Percentiles rank a stretch among this genome's conserved stretches.
Evolutionary conservation across 2,113 vertebrate species (phyloP).

Genomic region (Oncorhynchus mykiss): DNA sequence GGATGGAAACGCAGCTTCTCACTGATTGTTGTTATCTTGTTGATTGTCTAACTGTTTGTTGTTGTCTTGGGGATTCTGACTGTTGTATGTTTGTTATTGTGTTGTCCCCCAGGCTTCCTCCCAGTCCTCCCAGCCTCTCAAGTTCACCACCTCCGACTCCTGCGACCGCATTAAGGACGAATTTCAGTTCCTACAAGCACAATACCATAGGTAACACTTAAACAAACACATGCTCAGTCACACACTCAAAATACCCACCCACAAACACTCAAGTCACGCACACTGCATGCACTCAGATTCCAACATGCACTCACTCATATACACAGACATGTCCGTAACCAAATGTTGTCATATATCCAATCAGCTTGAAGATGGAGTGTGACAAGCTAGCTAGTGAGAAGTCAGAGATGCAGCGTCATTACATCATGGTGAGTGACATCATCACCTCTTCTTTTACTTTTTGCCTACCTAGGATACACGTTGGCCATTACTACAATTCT

Average conservation of each 20-base stretch:
- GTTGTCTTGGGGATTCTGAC: too few species aligned
- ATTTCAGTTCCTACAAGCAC: slow-evolving; percentile 97
- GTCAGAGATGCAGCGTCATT: slow-evolving; percentile 98
- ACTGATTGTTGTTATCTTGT: too few species aligned
- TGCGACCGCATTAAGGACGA: slow-evolving; percentile 98
- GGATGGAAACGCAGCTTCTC: too few species aligned
- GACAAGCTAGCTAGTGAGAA: slow-evolving; percentile 98
- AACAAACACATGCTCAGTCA: background rate
- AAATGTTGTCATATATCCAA: slow-evolving; percentile 16
- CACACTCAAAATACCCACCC: slow-evolving; percentile 2
- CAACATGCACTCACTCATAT: slow-evolving; percentile 11
- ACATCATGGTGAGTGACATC: slow-evolving; percentile 87
- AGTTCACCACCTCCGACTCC: slow-evolving; percentile 97
- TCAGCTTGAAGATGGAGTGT: slow-evolving; percentile 95
- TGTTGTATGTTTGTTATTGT: background rate
- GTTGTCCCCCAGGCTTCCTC: slow-evolving; percentile 79
- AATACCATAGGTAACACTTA: slow-evolving; percentile 88
- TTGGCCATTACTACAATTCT: too few species aligned
- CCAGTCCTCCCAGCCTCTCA: slow-evolving; percentile 88
- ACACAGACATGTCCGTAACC: background rate
- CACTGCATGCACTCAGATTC: too few species aligned
- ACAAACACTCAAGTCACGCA: slow-evolving; percentile 5
- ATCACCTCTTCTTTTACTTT: background rate
- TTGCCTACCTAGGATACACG: too few species aligned
- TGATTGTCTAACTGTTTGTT: too few species aligned